These are phyloP conservation scores for Cydia strobilella DNA, from an alignment of 1,140 invertebrate species.

Conservation along the genomic window DNA sequence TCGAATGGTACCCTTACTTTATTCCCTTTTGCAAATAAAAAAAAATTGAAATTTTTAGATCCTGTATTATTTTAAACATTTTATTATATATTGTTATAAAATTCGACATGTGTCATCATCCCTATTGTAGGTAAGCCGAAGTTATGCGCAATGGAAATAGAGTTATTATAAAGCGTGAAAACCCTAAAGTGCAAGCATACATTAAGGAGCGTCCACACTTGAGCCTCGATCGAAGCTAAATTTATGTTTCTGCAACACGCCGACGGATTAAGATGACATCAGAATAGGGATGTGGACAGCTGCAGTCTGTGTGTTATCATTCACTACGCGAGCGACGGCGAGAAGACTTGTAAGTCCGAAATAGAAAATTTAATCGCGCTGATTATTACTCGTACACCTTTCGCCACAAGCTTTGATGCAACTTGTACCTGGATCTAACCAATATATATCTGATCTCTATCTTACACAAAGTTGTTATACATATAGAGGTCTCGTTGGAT, in stretches of 20 bases:
- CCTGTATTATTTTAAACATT: too few species aligned
- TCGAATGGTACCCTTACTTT: too few species aligned
- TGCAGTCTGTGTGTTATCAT: slow-evolving; percentile 51
- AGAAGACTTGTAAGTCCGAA: not conserved
- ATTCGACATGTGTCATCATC: too few species aligned
- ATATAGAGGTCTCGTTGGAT: not conserved
- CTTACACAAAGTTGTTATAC: not conserved
- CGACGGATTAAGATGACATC: slow-evolving; percentile 62
- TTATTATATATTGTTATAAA: too few species aligned
- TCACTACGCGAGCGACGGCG: not conserved
- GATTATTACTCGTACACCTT: slow-evolving; percentile 5
- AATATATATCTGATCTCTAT: slow-evolving; percentile 27
- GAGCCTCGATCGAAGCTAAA: slow-evolving; percentile 76
- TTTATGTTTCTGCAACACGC: slow-evolving; percentile 70
- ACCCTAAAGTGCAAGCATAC: slow-evolving; percentile 57
- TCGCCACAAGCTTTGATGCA: not conserved
- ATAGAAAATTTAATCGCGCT: slow-evolving; percentile 20
- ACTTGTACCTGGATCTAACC: not conserved
- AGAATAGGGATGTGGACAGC: slow-evolving; percentile 53
- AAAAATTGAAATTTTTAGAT: too few species aligned
- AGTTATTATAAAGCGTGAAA: slow-evolving; percentile 19
- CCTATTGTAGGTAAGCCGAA: too few species aligned
- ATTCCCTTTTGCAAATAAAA: too few species aligned
- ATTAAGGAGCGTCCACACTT: slow-evolving; percentile 73
- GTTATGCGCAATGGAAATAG: not conserved